phyloP scores from a whole-genome alignment of 2,113 vertebrate species.

The Hippolais icterina region DNA sequence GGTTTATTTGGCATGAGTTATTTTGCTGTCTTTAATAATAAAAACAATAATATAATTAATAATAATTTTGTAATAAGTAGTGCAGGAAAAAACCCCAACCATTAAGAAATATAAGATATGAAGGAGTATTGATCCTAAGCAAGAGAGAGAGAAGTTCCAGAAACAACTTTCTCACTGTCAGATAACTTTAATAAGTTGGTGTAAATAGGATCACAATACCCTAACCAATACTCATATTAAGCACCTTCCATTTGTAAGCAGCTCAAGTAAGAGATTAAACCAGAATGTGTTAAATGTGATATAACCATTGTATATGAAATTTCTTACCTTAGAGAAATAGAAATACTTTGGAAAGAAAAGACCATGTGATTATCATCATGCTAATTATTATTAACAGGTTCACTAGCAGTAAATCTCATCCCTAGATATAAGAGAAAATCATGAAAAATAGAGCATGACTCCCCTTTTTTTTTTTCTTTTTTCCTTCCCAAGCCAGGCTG shows the following conservation, averaged over 20 bases:
- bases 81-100: rapidly evolving
- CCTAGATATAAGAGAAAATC: neutral
- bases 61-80: neutral
- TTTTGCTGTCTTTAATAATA: neutral
- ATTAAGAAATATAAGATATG: neutral
- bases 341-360: neutral
- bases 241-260: neutral
- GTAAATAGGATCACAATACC: neutral
- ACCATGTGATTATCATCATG: neutral
- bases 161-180: neutral
- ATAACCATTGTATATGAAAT: neutral
- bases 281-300: neutral
- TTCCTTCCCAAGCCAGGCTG: neutral
- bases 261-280: neutral
- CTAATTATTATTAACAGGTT: neutral
- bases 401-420: neutral
- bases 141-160: neutral
- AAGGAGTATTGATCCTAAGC: neutral
- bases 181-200: neutral
- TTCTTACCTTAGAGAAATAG: neutral
- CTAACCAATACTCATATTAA: neutral
- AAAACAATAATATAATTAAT: neutral
- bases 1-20: neutral
- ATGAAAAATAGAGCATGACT: neutral
- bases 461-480: neutral